These are phyloP conservation scores for Macrosoma leucophasiata DNA, from an alignment of 2,888 invertebrate species.

Conservation along the genomic window DNA sequence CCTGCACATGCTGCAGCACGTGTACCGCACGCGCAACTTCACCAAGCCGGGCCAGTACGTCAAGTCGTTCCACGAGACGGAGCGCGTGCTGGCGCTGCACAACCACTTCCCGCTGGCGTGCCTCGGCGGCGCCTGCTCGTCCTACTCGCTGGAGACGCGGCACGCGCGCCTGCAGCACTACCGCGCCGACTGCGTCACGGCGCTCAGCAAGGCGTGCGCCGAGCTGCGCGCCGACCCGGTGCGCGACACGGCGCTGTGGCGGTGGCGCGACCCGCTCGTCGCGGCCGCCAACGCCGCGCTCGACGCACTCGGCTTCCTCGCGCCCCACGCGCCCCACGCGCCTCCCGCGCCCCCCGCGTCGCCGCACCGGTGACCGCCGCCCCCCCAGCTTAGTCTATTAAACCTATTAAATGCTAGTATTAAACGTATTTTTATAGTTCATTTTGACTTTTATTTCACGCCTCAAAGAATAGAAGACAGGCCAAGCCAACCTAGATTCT, in stretches of 20 bases:
- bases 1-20: constrained; percentile 96
- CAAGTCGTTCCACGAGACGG: constrained; percentile 95
- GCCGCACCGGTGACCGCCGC: constrained; percentile 24
- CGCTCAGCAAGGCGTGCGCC: constrained; percentile 88
- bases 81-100: constrained; percentile 90
- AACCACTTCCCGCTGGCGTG: constrained; percentile 95
- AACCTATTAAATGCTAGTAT: constrained; percentile 39
- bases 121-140: constrained; percentile 88
- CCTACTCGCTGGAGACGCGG: constrained; percentile 86
- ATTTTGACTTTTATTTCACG: constrained; percentile 9
- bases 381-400: constrained; percentile 25
- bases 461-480: no score
- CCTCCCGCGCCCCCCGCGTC: constrained; percentile 9
- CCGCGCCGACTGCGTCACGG: constrained; percentile 92
- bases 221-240: constrained; percentile 88
- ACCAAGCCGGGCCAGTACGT: constrained; percentile 95
- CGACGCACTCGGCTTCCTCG: constrained; percentile 82
- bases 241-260: constrained; percentile 91
- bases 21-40: constrained; percentile 91
- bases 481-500: no score
- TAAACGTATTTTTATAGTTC: constrained; percentile 56
- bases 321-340: constrained; percentile 41
- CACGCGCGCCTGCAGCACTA: constrained; percentile 96
- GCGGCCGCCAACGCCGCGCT: constrained; percentile 82
- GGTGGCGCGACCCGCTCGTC: constrained; percentile 86